phyloP scores from a whole-genome alignment of 2,888 invertebrate genomes.

The Philereme transversata region DNA sequence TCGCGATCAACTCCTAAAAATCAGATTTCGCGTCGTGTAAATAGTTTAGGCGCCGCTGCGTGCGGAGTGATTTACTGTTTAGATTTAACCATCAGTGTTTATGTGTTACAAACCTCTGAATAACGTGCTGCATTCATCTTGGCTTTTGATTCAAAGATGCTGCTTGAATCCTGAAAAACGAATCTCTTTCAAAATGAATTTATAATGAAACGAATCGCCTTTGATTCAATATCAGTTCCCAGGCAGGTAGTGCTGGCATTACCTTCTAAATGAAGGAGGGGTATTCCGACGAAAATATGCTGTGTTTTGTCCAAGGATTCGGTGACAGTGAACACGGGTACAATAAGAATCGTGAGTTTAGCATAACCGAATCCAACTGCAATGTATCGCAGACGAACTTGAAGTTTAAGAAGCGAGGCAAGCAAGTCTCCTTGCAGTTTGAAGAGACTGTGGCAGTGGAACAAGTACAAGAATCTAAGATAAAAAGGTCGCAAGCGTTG shows the following conservation, averaged over 20 bases:
- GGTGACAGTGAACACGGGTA: slow-evolving; percentile 71
- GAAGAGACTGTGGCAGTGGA: slow-evolving; percentile 41
- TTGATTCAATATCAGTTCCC: slow-evolving; percentile 37
- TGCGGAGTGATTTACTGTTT: slow-evolving; percentile 33
- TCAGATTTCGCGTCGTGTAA: slow-evolving; percentile 5
- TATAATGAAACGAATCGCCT: slow-evolving; percentile 36
- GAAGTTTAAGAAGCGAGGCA: slow-evolving; percentile 55
- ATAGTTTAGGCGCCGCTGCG: slow-evolving; percentile 4
- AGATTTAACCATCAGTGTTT: slow-evolving; percentile 34
- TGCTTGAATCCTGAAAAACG: slow-evolving; percentile 4
- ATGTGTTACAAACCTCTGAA: slow-evolving; percentile 24
- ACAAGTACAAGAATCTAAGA: slow-evolving; percentile 45
- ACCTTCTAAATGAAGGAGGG: slow-evolving; percentile 80
- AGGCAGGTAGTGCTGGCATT: slow-evolving; percentile 47
- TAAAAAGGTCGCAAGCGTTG: slow-evolving; percentile 51
- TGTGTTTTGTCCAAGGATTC: slow-evolving; percentile 88
- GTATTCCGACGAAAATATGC: slow-evolving; percentile 85
- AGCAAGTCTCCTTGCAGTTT: slow-evolving; percentile 53
- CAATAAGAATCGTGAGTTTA: slow-evolving; percentile 62
- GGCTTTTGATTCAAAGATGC: slow-evolving; percentile 6
- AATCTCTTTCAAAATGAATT: slow-evolving; percentile 3
- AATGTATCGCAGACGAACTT: slow-evolving; percentile 59
- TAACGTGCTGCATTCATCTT: slow-evolving; percentile 6
- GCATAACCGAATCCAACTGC: slow-evolving; percentile 42
- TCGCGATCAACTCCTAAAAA: slow-evolving; percentile 16